Evolutionary conservation across 2,888 invertebrate species (phyloP), one percentile per base, ranked within the genome.

Genomic region (Galeruca laticollis): DNA sequence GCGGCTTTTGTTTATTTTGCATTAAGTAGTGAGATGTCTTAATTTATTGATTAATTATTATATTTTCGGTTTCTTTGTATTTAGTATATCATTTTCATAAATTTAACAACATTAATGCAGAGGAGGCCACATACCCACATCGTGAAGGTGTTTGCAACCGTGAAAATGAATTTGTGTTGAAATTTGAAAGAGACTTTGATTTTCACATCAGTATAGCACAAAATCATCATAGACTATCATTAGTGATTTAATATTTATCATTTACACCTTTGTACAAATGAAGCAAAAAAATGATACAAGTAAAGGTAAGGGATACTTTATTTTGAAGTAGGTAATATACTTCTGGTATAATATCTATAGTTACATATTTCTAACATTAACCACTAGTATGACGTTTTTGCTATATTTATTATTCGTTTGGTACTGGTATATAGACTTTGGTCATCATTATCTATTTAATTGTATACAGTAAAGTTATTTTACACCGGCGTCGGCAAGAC

Each of bases 71-170:
- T 47, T 37, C 18, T 59, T 59, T 13, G n/a, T 60, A 13, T 47
- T 21, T 20, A 10, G 20, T 35, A 51, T 51, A 35, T 33, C 10
- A 52, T 62, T 62, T 62, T 52, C 35, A 52, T 62, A 52, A 60
- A 47, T 35, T 33, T 18, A 47, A 68, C 37, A 47, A 40, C 51
- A 40, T 35, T 66, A 40, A 10, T 20, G 70, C 60, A 72, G 70
- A 73, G 74, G 74, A 67, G 68, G 66, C 57, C 59, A 47, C 8
- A 47, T 47, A 37, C 57, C 52, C 37, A 66, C 66, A 35, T 40
- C 70, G 71, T 68, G 73, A 66, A 70, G 73, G 73, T 66, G 71
- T 68, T 49, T 26, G 31, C 51, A 63, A 69, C 74, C 74, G 70
- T 74, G 74, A 70, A 63, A 68, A 60, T 63, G 13, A 70, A 60